Evolutionary conservation across 2,888 invertebrate species (phyloP), one percentile per base, ranked within the genome.

Genomic region (Nowickia ferox): DNA sequence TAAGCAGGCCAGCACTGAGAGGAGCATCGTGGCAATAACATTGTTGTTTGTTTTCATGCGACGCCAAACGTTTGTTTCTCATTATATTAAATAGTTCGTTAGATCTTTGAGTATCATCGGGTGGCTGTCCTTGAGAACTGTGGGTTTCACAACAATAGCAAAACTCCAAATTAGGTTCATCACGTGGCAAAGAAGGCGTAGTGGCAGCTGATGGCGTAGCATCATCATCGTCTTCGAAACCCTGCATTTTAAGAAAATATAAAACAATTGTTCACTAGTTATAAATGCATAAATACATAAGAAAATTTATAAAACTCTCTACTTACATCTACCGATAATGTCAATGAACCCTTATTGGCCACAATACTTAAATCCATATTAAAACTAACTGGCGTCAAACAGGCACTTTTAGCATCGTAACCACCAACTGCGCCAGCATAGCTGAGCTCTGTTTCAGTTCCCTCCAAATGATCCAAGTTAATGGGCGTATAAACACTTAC

Each of bases 351-450:
- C 89, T 95, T 95, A 75, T 95, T 95, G 78, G 95, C 95, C 90
- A 95, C 95, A 91, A 95, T 95, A 91, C 95, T 95, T 88, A 95
- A 94, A 91, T 96, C 96, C 65, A 94, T 94, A 87, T 94, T 94
- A 42, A 94, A 94, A 84, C 96, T 96, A 88, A 95, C 95, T 87
- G 96, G 96, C 22, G 96, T 96, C 87, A 91, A 86, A 72, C 92
- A 92, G 61, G 90, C 89, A 75, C 90, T 91, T 76, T 86, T 86
- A 19, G 63, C 79, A 77, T 86, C 87, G n/a, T 90, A 89, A 63
- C 89, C 88, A 22, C 86, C 84, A 30, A 75, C 30, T n/a, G 88
- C 75, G 9, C 84, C 81, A 40, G 68, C 69, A 42, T 82, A 79
- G 15, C 88, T 88, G 53, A 88, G 87, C 1, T 89, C 86, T 40